phyloP scores from a whole-genome alignment of 2,113 vertebrate species.

The Mola mola region DNA sequence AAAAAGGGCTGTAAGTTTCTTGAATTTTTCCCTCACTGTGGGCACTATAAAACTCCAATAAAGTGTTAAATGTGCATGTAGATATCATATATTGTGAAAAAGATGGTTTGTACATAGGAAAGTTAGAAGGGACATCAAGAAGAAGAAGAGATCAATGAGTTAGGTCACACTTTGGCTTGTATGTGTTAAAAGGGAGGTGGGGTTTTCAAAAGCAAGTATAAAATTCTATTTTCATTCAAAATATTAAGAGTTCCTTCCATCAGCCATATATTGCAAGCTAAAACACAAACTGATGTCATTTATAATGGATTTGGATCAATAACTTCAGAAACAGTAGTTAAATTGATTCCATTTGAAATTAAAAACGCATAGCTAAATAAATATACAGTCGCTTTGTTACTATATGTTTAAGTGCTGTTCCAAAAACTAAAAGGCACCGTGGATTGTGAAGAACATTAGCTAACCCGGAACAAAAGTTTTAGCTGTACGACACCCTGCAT shows the following conservation, averaged over 20 bases:
- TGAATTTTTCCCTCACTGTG: not conserved
- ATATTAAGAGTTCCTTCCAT: slow-evolving; percentile 1
- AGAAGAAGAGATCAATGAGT: not conserved
- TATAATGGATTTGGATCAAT: slow-evolving; percentile 19
- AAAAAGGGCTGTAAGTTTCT: too few relatives aligned
- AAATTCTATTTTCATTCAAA: too few relatives aligned
- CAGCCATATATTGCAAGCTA: not conserved
- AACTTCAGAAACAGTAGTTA: slow-evolving; percentile 53
- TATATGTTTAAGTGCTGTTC: slow-evolving; percentile 36
- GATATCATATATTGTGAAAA: not conserved
- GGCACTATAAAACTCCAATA: not conserved
- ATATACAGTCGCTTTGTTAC: slow-evolving; percentile 59
- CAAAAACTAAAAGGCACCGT: slow-evolving; percentile 57
- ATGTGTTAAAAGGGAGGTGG: slow-evolving; percentile 19
- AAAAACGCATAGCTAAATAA: slow-evolving; percentile 70
- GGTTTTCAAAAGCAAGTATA: slow-evolving; percentile 3
- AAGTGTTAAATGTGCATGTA: not conserved
- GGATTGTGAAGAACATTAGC: slow-evolving; percentile 22
- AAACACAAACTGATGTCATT: slow-evolving; percentile 30
- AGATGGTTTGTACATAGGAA: not conserved
- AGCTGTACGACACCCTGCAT: not conserved
- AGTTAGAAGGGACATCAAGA: not conserved
- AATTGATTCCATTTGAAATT: slow-evolving; percentile 60
- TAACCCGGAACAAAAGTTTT: slow-evolving; percentile 30
- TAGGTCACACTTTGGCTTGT: slow-evolving; percentile 19